Evolutionary conservation across 1,140 invertebrate species (phyloP).

Genomic region (Aplysia californica): DNA sequence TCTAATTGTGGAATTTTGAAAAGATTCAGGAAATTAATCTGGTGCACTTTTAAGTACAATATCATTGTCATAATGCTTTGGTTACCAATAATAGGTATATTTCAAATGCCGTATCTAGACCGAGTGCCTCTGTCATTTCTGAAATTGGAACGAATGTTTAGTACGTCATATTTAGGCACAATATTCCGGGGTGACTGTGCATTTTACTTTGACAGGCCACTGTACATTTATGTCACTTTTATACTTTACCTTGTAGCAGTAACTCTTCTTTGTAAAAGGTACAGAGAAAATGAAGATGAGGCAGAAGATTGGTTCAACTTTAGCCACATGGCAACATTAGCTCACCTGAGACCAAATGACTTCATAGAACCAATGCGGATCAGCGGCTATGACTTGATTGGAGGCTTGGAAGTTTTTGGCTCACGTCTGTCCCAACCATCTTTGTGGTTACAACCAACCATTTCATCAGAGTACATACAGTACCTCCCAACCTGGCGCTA

Average conservation of each 20-base stretch:
- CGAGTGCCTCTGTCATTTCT: constrained; percentile 49
- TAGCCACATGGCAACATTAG: constrained; percentile 51
- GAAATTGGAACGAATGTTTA: constrained; percentile 52
- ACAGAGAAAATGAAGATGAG: constrained; percentile 47
- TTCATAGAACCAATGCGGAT: constrained; percentile 35
- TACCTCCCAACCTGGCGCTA: constrained; percentile 71
- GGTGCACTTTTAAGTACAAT: constrained; percentile 69
- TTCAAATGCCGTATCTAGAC: constrained; percentile 64
- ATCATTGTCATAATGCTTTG: constrained; percentile 67
- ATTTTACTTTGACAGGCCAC: constrained; percentile 41
- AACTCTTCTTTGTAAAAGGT: constrained; percentile 21
- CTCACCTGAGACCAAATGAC: constrained; percentile 48
- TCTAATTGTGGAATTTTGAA: constrained; percentile 57
- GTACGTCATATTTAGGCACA: constrained; percentile 48
- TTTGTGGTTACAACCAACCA: constrained; percentile 64
- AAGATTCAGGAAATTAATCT: constrained; percentile 60
- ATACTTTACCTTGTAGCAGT: not conserved
- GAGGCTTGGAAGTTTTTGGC: constrained; percentile 31
- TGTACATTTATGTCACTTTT: constrained; percentile 27
- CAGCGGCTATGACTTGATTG: constrained; percentile 29
- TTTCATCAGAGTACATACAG: constrained; percentile 70
- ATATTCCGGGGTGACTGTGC: constrained; percentile 57
- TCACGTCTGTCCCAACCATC: constrained; percentile 26
- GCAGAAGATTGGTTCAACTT: constrained; percentile 63
- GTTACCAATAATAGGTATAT: constrained; percentile 66